Evolutionary conservation across 2,797 vertebrate species (phyloP).

Genomic region (Gallinago solitaria): DNA sequence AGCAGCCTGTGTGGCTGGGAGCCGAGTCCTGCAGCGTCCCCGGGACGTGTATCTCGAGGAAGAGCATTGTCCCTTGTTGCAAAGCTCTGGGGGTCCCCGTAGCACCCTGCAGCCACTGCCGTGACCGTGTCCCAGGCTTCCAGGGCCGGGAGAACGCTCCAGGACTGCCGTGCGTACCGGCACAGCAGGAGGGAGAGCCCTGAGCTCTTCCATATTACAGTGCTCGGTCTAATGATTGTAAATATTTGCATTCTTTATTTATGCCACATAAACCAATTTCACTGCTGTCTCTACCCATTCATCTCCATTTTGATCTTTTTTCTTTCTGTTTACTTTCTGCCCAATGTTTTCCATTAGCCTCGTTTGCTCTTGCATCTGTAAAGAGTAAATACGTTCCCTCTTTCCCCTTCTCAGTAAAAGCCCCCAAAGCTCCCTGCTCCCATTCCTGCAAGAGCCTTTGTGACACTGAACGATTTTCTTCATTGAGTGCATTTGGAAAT

Average conservation of each 20-base stretch:
- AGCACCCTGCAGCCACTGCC: too few relatives aligned
- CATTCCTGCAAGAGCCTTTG: not conserved
- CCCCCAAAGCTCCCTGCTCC: not conserved
- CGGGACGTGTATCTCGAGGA: accelerated
- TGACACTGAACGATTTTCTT: not conserved
- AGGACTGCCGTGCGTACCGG: accelerated
- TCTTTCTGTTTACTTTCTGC: not conserved
- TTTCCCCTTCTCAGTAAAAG: not conserved
- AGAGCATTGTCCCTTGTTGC: not conserved
- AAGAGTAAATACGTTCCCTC: not conserved
- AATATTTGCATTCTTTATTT: not conserved
- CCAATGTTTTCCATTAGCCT: not conserved
- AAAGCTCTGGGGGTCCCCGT: not conserved
- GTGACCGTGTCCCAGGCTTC: too few relatives aligned
- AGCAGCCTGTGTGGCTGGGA: not conserved
- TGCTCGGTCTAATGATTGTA: not conserved
- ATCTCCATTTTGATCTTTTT: not conserved
- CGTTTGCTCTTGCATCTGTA: not conserved
- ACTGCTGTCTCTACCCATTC: not conserved
- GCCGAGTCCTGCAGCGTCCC: not conserved
- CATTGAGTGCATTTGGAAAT: not conserved
- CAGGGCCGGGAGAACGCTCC: too few relatives aligned
- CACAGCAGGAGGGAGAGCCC: not conserved
- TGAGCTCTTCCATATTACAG: not conserved
- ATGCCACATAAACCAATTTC: not conserved